Conservation (phyloP, 2,888 invertebrate genomes). For the Acleris cristana region DNA sequence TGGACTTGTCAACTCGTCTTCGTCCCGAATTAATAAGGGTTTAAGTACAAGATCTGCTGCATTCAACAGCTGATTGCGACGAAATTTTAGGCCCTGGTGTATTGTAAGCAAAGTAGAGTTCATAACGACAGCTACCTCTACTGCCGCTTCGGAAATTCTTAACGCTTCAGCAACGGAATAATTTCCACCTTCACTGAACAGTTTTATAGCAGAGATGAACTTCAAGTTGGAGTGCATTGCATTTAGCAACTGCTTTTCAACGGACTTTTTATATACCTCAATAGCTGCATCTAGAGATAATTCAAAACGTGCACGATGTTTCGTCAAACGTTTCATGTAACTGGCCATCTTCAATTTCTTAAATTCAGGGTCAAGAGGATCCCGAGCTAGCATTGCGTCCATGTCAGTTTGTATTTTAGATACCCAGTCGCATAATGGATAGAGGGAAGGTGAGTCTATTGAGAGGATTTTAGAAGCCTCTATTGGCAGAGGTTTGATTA, state of each 20-base stretch:
- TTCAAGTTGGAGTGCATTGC: conserved; percentile 66
- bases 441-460: conserved; percentile 57
- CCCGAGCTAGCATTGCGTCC: conserved; percentile 46
- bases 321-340: conserved; percentile 58
- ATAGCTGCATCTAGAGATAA: conserved; percentile 59
- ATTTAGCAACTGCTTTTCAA: conserved; percentile 59
- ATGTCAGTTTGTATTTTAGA: conserved; percentile 53
- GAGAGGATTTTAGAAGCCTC: conserved; percentile 55
- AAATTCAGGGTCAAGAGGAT: conserved; percentile 53
- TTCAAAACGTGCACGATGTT: conserved; percentile 59
- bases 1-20: too few species aligned
- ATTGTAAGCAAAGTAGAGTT: conserved; percentile 52
- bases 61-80: conserved; percentile 53
- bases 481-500: conserved; percentile 54
- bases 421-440: conserved; percentile 61
- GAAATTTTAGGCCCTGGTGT: conserved; percentile 54
- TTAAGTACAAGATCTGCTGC: too few species aligned
- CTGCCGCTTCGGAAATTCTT: conserved; percentile 50
- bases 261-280: conserved; percentile 49
- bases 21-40: too few species aligned
- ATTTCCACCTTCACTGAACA: conserved; percentile 64
- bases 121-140: conserved; percentile 57
- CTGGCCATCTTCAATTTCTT: conserved; percentile 67
- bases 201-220: conserved; percentile 57
- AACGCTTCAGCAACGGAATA: conserved; percentile 62